Evolutionary conservation across 2,113 vertebrate genomes (phyloP).

Genomic region (Thunnus maccoyii): DNA sequence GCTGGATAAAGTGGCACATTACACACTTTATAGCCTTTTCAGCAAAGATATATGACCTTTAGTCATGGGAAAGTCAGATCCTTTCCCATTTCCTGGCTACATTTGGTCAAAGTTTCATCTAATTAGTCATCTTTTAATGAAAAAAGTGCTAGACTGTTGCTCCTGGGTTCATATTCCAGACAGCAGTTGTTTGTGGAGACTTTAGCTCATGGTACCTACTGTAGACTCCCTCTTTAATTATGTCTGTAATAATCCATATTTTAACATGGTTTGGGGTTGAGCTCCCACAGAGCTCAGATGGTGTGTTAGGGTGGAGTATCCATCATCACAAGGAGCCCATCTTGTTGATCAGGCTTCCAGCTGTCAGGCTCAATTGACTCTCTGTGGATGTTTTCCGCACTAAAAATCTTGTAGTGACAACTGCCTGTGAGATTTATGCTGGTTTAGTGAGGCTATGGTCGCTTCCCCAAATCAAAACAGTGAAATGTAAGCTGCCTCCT

Average conservation of each 20-base stretch:
- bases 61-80: slow-evolving; percentile 70
- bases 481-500: slow-evolving; percentile 43
- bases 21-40: slow-evolving; percentile 35
- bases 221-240: slow-evolving; percentile 47
- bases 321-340: slow-evolving; percentile 49
- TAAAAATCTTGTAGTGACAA: slow-evolving; percentile 33
- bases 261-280: slow-evolving; percentile 52
- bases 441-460: slow-evolving; percentile 4
- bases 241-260: slow-evolving; percentile 64
- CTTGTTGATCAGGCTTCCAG: slow-evolving; percentile 59
- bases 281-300: slow-evolving; percentile 26
- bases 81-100: slow-evolving; percentile 58
- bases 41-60: slow-evolving; percentile 55
- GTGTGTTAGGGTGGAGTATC: slow-evolving; percentile 34
- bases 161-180: slow-evolving; percentile 56
- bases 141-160: slow-evolving; percentile 44
- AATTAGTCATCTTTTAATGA: slow-evolving; percentile 65
- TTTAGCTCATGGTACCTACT: slow-evolving; percentile 29
- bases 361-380: slow-evolving; percentile 43
- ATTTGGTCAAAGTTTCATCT: slow-evolving; percentile 53
- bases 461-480: slow-evolving; percentile 37
- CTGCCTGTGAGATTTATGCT: slow-evolving; percentile 32
- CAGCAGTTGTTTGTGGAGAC: slow-evolving; percentile 68
- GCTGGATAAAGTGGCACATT: slow-evolving; percentile 42
- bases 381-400: slow-evolving; percentile 51